These are phyloP conservation scores for Cetoscarus ocellatus DNA, from an alignment of 2,797 vertebrate genomes.

Conservation along the genomic window DNA sequence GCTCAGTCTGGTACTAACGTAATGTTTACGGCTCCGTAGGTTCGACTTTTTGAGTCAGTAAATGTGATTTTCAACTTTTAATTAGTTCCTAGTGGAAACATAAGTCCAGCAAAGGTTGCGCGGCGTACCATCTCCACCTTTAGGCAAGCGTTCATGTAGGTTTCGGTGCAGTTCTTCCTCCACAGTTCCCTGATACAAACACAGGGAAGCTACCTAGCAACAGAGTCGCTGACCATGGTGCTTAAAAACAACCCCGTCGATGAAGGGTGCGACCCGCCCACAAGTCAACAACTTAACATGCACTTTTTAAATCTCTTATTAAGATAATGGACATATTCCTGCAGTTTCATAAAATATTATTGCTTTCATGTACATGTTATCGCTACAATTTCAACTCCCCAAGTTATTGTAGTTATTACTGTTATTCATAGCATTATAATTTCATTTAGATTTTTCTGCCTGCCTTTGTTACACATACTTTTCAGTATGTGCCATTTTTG, in stretches of 20 bases:
- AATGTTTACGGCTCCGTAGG: neutral
- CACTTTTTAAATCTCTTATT: slow-evolving; percentile 19
- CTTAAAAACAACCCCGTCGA: slow-evolving; percentile 57
- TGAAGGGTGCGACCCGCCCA: slow-evolving; percentile 31
- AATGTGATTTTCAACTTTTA: neutral
- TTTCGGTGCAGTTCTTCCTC: slow-evolving; percentile 35
- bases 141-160: neutral
- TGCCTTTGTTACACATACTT: too few species aligned
- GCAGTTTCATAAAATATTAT: too few species aligned
- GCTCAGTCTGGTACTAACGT: slow-evolving; percentile 14
- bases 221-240: slow-evolving; percentile 81
- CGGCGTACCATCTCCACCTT: neutral
- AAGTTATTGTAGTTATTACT: too few species aligned
- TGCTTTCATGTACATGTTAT: too few species aligned
- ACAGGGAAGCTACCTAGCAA: slow-evolving; percentile 70
- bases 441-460: too few species aligned
- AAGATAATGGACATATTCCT: too few species aligned
- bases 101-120: neutral
- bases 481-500: too few species aligned
- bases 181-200: slow-evolving; percentile 53
- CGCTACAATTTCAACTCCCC: too few species aligned
- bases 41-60: neutral
- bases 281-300: neutral
- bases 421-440: too few species aligned
- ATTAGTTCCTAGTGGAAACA: neutral